A percentile compares a stretch with the other conserved stretches of the same genome.
Conservation (phyloP, 2,113 vertebrate genomes). For the Phoxinus phoxinus region DNA sequence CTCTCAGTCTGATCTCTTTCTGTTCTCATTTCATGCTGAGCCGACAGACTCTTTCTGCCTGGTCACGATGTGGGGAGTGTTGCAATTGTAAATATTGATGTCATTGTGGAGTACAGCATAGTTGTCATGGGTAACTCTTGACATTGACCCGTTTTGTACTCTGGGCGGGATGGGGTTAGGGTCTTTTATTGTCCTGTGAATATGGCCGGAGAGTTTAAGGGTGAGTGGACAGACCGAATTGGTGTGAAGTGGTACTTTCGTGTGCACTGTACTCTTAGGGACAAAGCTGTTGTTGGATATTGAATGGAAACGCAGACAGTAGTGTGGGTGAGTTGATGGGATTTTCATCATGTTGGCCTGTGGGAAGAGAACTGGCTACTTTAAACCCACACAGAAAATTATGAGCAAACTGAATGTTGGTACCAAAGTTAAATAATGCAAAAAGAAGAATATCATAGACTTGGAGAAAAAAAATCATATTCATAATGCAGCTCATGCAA, state of each 20-base stretch:
- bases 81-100: not conserved
- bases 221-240: not conserved
- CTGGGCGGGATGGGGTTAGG: not conserved
- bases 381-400: not conserved
- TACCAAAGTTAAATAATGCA: not conserved
- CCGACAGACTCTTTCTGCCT: not conserved
- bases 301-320: constrained; percentile 21
- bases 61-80: not conserved
- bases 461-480: not conserved
- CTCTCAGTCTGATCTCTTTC: not conserved
- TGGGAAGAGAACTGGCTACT: not conserved
- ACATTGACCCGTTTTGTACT: not conserved
- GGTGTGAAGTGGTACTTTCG: constrained; percentile 33
- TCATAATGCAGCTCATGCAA: not conserved
- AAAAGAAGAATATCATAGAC: not conserved
- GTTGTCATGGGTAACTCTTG: constrained; percentile 28
- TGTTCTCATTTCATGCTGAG: constrained; percentile 3
- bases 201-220: not conserved
- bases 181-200: constrained; percentile 26
- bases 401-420: not conserved
- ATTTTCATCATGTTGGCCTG: constrained; percentile 1
- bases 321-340: constrained; percentile 17
- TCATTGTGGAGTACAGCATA: not conserved
- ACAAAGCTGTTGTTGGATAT: not conserved
- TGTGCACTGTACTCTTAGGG: not conserved